Evolutionary conservation across 2,113 vertebrate species (phyloP).

Genomic region (Arizona elegans): DNA sequence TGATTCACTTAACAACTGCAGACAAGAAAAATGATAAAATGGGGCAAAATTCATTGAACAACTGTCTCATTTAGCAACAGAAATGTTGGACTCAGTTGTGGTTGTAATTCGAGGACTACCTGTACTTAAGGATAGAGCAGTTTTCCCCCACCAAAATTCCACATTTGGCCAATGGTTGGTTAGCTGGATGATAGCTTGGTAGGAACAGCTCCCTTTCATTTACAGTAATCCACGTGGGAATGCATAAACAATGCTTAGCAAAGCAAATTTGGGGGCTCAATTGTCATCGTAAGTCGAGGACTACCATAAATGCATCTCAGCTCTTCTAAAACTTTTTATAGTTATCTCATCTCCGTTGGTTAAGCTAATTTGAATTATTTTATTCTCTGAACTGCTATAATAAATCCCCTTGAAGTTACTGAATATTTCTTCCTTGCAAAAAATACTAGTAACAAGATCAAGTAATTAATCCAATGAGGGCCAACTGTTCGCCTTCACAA

Average conservation of each 20-base stretch:
- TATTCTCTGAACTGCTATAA: constrained; percentile 9
- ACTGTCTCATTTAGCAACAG: not conserved
- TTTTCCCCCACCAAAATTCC: not conserved
- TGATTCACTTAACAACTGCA: too few relatives aligned
- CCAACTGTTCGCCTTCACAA: constrained; percentile 7
- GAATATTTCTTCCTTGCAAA: not conserved
- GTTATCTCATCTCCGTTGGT: not conserved
- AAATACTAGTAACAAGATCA: not conserved
- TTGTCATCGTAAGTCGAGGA: not conserved
- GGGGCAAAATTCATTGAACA: not conserved
- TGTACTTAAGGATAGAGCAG: not conserved
- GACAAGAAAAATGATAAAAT: not conserved
- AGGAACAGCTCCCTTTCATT: not conserved
- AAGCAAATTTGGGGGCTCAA: not conserved
- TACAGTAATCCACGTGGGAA: not conserved
- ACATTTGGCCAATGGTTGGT: not conserved
- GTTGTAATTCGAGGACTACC: not conserved
- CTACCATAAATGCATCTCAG: not conserved
- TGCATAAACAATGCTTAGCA: not conserved
- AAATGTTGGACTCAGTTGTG: not conserved
- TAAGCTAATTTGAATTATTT: not conserved
- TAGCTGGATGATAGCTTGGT: not conserved
- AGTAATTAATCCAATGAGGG: constrained; percentile 7
- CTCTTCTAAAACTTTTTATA: constrained; percentile 17
- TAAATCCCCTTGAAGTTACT: constrained; percentile 13